Conservation (phyloP, 2,888 invertebrate species). For the Noctua janthina region DNA sequence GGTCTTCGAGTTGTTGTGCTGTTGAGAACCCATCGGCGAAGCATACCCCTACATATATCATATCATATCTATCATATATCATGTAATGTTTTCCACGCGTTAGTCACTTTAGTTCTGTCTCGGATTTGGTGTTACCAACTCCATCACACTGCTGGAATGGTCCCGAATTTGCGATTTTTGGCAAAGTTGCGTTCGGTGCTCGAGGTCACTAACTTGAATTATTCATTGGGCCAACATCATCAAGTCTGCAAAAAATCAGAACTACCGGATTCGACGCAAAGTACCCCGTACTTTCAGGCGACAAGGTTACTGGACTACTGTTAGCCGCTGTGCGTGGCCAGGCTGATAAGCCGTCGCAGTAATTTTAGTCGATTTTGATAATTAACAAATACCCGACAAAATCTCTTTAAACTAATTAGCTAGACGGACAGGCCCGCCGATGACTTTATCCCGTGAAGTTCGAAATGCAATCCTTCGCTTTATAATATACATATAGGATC, state of each 20-base stretch:
- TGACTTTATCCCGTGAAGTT: neutral
- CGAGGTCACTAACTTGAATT: too few species aligned
- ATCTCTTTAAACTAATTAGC: neutral
- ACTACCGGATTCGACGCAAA: too few species aligned
- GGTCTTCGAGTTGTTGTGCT: neutral
- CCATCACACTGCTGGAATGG: neutral
- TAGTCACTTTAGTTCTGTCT: neutral
- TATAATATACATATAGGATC: neutral
- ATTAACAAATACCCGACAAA: neutral
- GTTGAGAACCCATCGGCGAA: neutral
- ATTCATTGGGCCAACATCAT: too few species aligned
- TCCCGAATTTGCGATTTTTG: too few species aligned
- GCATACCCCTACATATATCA: too few species aligned
- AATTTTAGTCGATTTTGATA: too few species aligned
- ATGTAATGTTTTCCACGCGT: neutral
- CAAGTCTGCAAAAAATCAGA: too few species aligned
- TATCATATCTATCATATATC: neutral
- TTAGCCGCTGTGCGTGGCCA: neutral
- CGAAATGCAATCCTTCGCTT: neutral
- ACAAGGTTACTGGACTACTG: too few species aligned
- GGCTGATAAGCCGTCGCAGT: neutral
- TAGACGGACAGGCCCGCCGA: too few species aligned
- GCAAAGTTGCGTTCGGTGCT: too few species aligned
- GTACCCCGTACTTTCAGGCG: too few species aligned
- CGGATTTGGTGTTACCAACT: neutral